Conservation (phyloP, 2,113 vertebrate species). For the Plecotus auritus region DNA sequence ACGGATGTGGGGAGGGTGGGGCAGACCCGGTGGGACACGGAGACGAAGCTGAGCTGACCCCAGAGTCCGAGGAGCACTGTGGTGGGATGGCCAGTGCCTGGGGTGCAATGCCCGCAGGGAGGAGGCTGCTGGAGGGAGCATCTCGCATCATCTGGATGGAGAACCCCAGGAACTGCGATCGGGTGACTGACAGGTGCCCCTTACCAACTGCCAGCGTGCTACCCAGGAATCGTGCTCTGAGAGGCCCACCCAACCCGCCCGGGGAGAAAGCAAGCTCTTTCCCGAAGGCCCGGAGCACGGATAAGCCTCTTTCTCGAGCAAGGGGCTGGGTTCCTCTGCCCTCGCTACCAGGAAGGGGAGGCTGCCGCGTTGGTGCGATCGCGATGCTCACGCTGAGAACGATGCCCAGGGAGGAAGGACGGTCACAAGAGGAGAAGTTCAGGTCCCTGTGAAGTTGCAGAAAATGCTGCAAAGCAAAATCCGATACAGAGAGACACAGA, state of each 20-base stretch:
- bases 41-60: background rate
- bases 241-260: background rate
- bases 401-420: background rate
- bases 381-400: background rate
- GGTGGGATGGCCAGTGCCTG: background rate
- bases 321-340: background rate
- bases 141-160: background rate
- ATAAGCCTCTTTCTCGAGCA: background rate
- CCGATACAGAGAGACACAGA: background rate
- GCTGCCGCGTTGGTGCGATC: background rate
- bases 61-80: background rate
- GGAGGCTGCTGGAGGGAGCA: background rate
- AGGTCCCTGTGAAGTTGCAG: background rate
- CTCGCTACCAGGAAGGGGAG: background rate
- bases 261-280: background rate
- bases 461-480: background rate
- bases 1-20: background rate
- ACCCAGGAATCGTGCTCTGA: background rate
- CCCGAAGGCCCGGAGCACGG: background rate
- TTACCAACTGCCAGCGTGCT: background rate
- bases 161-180: background rate
- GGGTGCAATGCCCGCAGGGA: background rate
- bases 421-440: background rate
- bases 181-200: background rate
- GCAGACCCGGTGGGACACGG: background rate